Evolutionary conservation across 1,140 invertebrate genomes (phyloP).

Genomic region (Penaeus indicus): DNA sequence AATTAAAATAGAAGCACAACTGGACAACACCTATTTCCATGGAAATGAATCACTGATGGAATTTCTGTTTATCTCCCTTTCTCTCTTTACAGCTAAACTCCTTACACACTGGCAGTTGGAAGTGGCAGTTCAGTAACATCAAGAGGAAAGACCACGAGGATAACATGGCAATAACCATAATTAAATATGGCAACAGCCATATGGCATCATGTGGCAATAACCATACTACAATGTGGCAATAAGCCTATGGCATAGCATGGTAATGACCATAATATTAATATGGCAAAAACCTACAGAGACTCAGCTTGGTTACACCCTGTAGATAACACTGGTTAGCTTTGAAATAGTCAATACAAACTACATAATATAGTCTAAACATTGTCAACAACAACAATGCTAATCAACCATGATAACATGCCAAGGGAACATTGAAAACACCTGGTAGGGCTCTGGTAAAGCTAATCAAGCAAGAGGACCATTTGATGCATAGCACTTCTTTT

Average conservation of each 20-base stretch:
- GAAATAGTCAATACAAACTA: constrained; percentile 28
- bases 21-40: no score
- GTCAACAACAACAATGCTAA: constrained; percentile 39
- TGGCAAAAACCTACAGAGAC: no score
- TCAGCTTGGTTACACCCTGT: no score
- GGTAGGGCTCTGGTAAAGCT: constrained; percentile 47
- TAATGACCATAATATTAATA: no score
- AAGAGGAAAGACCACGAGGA: constrained; percentile 4
- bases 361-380: constrained; percentile 31
- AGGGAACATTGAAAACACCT: constrained; percentile 44
- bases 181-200: background rate
- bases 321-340: no score
- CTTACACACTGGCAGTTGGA: constrained; percentile 41
- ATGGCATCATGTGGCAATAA: no score
- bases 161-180: background rate
- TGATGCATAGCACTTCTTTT: constrained; percentile 52
- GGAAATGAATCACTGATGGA: no score
- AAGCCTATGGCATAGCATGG: no score
- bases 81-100: no score
- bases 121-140: constrained; percentile 36
- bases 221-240: no score
- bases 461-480: constrained; percentile 36
- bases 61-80: no score
- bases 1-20: no score
- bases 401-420: constrained; percentile 36